Base-by-base conservation (phyloP, 2,113 vertebrate species). In the Stegastes partitus region DNA sequence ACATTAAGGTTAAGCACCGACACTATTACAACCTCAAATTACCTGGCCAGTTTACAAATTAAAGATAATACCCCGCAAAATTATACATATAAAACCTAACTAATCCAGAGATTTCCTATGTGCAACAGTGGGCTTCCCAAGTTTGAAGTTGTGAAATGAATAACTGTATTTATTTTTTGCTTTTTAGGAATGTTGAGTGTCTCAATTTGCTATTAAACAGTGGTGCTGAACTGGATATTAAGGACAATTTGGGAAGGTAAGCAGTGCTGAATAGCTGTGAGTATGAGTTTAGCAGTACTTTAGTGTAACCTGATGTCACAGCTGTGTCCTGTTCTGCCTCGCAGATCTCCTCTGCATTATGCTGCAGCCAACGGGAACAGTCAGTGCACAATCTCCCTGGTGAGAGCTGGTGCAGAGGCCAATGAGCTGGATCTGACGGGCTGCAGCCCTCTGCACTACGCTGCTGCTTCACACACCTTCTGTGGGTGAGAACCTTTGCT, bases 341-440 rank as follows among this genome's bases (percentile, higher is more conserved):
- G 1, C 87, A 99, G 98, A 93, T 96, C 97, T 84, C 94, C 97
- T 44, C 92, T 99, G 94, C 98, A 99, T 95, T 99, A 99, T 11
- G 94, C 97, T 37, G 95, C 97, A 15, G 97, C 97, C 71, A 98
- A 97, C 0, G 96, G 97, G 80, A 97, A 95, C 82, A 98, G 97
- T 83, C 96, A 97, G 88, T 98, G 97, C 78, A 96, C 95, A 0
- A 94, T 97, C 80, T 95, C 96, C 0, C 89, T 99, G 92, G 96
- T 98, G 72, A 96, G 95, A 3, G 96, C 96, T 0, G 96, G 97
- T 39, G 95, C 96, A 1, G 93, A 95, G 26, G 94, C 97, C 84
- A 97, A 97, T 0, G 96, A 96, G 87, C 88, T 94, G 0, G 98
- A 99, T 83, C 93, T 95, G 65, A 97, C 94, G 84, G 97, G 97